Conservation (phyloP, 2,888 invertebrate genomes). For the Gandaritis pyraliata region DNA sequence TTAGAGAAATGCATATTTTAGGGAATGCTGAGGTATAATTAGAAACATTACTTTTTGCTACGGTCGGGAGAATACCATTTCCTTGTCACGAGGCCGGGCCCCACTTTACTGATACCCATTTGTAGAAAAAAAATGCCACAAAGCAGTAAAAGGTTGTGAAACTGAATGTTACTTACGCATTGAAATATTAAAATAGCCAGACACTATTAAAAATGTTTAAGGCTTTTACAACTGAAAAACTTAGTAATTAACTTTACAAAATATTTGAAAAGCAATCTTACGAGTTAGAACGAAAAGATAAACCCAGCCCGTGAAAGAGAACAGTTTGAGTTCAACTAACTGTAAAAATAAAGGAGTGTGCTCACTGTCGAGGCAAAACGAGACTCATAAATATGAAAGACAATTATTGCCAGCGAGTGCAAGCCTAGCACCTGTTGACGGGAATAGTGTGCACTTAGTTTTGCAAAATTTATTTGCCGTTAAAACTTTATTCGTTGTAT, state of each 20-base stretch:
- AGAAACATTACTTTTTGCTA: not conserved
- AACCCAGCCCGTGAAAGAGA: slow-evolving; percentile 21
- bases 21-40: slow-evolving; percentile 1
- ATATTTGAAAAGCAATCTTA: slow-evolving; percentile 26
- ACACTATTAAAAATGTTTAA: no score
- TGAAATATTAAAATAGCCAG: no score
- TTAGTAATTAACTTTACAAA: not conserved
- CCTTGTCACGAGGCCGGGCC: not conserved
- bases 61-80: not conserved
- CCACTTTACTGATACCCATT: no score
- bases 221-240: no score
- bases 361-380: slow-evolving; percentile 48
- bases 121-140: no score
- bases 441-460: slow-evolving; percentile 22
- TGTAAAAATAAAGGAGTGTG: slow-evolving; percentile 39
- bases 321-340: slow-evolving; percentile 29
- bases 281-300: slow-evolving; percentile 20
- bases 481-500: slow-evolving; percentile 13
- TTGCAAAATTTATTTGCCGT: slow-evolving; percentile 23
- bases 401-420: slow-evolving; percentile 53
- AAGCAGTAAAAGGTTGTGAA: no score
- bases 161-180: no score
- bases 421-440: slow-evolving; percentile 64
- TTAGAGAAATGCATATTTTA: slow-evolving; percentile 42
- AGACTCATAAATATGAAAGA: slow-evolving; percentile 67